Conservation (phyloP, 2,888 invertebrate species). For the Scaptodrosophila latifasciaeformis region DNA sequence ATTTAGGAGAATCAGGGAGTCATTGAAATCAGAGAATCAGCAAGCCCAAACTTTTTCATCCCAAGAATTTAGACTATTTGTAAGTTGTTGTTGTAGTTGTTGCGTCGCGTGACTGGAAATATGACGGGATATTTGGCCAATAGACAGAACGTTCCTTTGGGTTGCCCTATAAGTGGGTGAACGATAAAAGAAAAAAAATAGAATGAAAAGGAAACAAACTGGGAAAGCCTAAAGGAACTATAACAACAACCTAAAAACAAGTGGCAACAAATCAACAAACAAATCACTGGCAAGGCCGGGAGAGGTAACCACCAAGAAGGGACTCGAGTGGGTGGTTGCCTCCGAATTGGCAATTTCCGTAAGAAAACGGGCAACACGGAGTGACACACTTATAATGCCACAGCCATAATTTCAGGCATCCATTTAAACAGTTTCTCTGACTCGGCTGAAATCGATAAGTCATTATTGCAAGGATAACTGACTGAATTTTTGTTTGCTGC, state of each 20-base stretch:
- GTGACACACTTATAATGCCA: conserved; percentile 18
- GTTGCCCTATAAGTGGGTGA: conserved; percentile 30
- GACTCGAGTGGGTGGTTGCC: neutral
- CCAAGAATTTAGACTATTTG: neutral
- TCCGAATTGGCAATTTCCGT: conserved; percentile 34
- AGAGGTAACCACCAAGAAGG: neutral
- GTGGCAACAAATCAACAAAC: conserved; percentile 4
- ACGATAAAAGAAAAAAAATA: no score
- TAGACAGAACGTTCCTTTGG: no score
- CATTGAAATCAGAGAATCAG: no score
- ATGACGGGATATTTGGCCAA: conserved; percentile 17
- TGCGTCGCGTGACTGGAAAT: conserved; percentile 17
- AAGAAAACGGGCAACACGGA: conserved; percentile 19
- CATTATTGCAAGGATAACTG: conserved; percentile 20
- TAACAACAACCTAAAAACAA: conserved; percentile 72
- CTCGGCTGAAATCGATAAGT: conserved; percentile 50
- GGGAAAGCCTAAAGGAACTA: conserved; percentile 67
- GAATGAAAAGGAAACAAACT: conserved; percentile 40
- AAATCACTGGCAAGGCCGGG: neutral
- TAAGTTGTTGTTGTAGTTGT: neutral
- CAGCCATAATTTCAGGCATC: neutral
- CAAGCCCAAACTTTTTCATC: no score
- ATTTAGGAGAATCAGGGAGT: no score
- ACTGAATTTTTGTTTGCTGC: neutral
- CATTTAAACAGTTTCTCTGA: no score